Evolutionary conservation across 1,140 invertebrate species (phyloP), one percentile per base, ranked within the genome.

Genomic region (Vanessa tameamea): DNA sequence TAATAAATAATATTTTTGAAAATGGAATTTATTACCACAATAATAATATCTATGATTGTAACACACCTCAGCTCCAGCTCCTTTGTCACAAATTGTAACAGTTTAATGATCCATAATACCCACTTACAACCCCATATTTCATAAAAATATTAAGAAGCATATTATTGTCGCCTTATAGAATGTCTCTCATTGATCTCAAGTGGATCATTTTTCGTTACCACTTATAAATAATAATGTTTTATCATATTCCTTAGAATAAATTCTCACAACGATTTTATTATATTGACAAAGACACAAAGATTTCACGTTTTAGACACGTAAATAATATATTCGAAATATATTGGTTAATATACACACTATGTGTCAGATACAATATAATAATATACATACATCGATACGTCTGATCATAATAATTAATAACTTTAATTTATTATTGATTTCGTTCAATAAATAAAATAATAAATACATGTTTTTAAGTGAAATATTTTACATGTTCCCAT

Each of bases 221-320:
- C 88, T 89, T 86, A 16, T 79, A 78, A 67, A 85, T 82, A 90
- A 86, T 86, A 67, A 43, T 76, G 61, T 83, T 76, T 65, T 82
- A 85, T 86, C 87, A 87, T 86, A 87, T 86, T 84, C 77, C 68
- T 81, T 78, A 78, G 64, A 71, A 72, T 73, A 57, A n/a, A 14
- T 51, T 57, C 63, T 26, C 63, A 26, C 47, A 51, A 47, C 15
- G 11, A 68, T 43, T 37, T 57, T 68, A 57, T 69, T 69, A 31
- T 8, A 47, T 47, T 8, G 51, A 68, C 16, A 20, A 55, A 47
- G 66, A 37, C 37, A 23, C 57, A 47, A 20, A 53, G 12, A 57
- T 65, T 73, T 64, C 71, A 53, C 14, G 37, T 43, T 43, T 51
- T 51, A n/a, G 0, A 15, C 4, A 51, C 14, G 14, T 51, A 51